Evolutionary conservation across 2,888 invertebrate species (phyloP).

Genomic region (Digitonthophagus gazella): DNA sequence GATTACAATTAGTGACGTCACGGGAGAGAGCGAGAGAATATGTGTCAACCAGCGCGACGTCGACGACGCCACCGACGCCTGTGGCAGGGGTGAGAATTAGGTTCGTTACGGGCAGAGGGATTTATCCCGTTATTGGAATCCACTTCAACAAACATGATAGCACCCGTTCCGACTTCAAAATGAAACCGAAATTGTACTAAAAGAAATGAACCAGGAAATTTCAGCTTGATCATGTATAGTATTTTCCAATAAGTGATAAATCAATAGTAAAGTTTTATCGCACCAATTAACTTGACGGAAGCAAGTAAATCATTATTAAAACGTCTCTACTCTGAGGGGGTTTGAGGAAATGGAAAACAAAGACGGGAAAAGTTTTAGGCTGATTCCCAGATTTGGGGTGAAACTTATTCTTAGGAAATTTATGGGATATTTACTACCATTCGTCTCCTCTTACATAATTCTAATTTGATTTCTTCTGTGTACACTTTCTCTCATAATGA

Average conservation of each 20-base stretch:
- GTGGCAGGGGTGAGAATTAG: conserved; percentile 38
- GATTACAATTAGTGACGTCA: conserved; percentile 41
- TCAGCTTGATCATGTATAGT: no score
- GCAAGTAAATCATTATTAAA: background rate
- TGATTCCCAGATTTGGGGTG: background rate
- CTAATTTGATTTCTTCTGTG: background rate
- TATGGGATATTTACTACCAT: background rate
- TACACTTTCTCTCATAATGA: no score
- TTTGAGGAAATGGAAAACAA: background rate
- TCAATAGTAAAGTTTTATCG: background rate
- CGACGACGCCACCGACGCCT: background rate
- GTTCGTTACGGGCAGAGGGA: conserved; percentile 36
- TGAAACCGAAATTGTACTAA: background rate
- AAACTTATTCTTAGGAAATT: background rate
- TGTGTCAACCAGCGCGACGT: conserved; percentile 37
- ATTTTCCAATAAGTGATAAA: no score
- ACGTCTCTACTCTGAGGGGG: background rate
- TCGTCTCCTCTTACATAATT: background rate
- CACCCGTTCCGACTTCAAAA: background rate
- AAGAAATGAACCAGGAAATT: background rate
- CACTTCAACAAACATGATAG: conserved; percentile 36
- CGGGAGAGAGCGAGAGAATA: conserved; percentile 33
- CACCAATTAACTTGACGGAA: no score
- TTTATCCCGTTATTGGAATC: conserved; percentile 38
- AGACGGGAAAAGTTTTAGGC: background rate